These are phyloP conservation scores for Megalonaias nervosa DNA, from an alignment of 1,140 invertebrate genomes.

Conservation along the genomic window DNA sequence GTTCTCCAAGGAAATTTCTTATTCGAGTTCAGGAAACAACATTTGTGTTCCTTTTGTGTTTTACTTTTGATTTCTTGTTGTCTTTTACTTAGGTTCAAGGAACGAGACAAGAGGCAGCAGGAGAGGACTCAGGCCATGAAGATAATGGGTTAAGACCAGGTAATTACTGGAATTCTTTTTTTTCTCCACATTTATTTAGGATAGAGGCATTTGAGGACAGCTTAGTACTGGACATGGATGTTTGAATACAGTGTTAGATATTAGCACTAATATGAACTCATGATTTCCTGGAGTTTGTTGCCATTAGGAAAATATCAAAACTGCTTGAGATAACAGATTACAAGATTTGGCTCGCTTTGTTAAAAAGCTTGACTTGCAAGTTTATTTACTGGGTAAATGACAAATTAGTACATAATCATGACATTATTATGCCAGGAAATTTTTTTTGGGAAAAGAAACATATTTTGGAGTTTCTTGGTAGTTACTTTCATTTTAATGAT, in stretches of 20 bases:
- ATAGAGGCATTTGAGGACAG: neutral
- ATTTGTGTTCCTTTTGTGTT: too few relatives aligned
- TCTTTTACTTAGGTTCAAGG: slow-evolving; percentile 12
- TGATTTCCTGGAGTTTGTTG: neutral
- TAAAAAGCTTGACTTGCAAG: too few relatives aligned
- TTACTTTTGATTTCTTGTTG: slow-evolving; percentile 13
- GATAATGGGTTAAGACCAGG: slow-evolving; percentile 18
- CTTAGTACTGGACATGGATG: neutral
- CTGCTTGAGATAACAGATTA: neutral
- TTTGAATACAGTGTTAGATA: neutral
- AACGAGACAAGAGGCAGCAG: slow-evolving; percentile 25
- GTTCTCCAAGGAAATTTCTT: too few relatives aligned
- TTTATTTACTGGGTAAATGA: too few relatives aligned
- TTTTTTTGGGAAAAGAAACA: too few relatives aligned
- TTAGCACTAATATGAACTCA: neutral
- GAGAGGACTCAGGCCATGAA: slow-evolving; percentile 13
- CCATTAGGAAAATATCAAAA: neutral
- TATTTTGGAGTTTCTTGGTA: too few relatives aligned
- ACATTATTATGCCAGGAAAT: too few relatives aligned
- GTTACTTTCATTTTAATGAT: too few relatives aligned
- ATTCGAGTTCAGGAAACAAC: too few relatives aligned
- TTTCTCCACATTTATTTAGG: neutral
- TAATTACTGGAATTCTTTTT: neutral
- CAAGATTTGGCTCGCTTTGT: too few relatives aligned
- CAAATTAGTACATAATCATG: too few relatives aligned